A percentile compares a stretch with the other conserved stretches of the same genome.
phyloP scores from a whole-genome alignment of 2,888 invertebrate genomes.

The Drosophila hamatofila region DNA sequence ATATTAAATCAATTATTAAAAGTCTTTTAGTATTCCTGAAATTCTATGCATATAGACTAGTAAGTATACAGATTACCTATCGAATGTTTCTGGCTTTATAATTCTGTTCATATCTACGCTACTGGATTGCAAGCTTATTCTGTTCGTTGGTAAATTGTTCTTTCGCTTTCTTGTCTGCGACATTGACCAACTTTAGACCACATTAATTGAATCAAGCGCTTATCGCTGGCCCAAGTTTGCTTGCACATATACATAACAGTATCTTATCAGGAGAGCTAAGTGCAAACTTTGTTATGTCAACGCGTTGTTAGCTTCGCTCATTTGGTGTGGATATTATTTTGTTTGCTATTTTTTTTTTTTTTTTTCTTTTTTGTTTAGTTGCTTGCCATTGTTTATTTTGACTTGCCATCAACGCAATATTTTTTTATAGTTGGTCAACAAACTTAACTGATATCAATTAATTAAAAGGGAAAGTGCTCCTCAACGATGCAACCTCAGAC shows the following conservation, averaged over 20 bases:
- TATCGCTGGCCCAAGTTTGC: conserved; percentile 47
- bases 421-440: conserved; percentile 46
- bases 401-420: conserved; percentile 20
- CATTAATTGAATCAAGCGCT: conserved; percentile 61
- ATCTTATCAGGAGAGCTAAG: conserved; percentile 62
- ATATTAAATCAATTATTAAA: background rate
- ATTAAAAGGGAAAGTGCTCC: conserved; percentile 73
- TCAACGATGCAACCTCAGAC: conserved; percentile 21
- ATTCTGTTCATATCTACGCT: conserved; percentile 6
- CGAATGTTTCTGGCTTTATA: background rate
- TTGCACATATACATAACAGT: conserved; percentile 33
- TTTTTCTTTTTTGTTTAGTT: conserved; percentile 22
- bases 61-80: background rate
- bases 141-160: conserved; percentile 9
- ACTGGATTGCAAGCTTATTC: conserved; percentile 13
- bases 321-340: conserved; percentile 20
- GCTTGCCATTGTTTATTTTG: conserved; percentile 40
- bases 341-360: conserved; percentile 19
- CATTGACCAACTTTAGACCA: conserved; percentile 69
- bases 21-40: background rate
- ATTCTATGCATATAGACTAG: background rate
- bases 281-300: conserved; percentile 63
- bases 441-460: conserved; percentile 65
- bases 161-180: conserved; percentile 16
- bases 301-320: conserved; percentile 28